Evolutionary conservation across 2,888 invertebrate species (phyloP).

Genomic region (Cynaeus angustus): DNA sequence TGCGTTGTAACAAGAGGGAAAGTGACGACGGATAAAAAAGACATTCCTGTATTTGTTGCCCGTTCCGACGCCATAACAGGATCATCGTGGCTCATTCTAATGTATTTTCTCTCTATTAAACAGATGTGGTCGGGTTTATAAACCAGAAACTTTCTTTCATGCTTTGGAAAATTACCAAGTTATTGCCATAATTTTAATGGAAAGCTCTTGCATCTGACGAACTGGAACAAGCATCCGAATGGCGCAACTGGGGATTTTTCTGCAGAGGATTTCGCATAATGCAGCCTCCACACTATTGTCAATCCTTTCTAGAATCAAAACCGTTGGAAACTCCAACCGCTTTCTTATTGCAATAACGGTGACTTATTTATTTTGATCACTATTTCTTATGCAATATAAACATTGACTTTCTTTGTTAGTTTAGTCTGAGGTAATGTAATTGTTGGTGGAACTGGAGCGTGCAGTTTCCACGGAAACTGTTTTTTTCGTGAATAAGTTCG

Average conservation of each 20-base stretch:
- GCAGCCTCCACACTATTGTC: slow-evolving; percentile 1
- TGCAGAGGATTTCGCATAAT: background rate
- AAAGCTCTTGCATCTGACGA: slow-evolving; percentile 4
- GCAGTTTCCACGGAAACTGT: background rate
- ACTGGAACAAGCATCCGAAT: background rate
- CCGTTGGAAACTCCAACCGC: no score
- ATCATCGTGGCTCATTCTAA: background rate
- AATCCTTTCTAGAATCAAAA: no score
- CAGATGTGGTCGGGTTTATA: slow-evolving; percentile 26
- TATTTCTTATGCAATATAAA: slow-evolving; percentile 7
- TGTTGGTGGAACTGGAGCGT: slow-evolving; percentile 5
- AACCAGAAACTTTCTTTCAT: slow-evolving; percentile 18
- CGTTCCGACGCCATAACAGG: slow-evolving; percentile 4
- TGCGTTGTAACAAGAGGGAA: slow-evolving; percentile 48
- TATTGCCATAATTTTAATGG: slow-evolving; percentile 15
- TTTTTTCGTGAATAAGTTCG: slow-evolving; percentile 15
- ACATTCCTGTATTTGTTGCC: slow-evolving; percentile 31
- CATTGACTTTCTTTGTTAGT: slow-evolving; percentile 5
- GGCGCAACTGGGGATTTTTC: background rate
- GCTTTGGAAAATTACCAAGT: slow-evolving; percentile 22
- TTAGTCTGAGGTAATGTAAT: slow-evolving; percentile 1
- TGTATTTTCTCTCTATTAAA: slow-evolving; percentile 8
- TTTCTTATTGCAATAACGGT: no score
- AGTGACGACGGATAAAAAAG: slow-evolving; percentile 44
- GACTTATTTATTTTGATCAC: background rate